A percentile compares a stretch with the other conserved stretches of the same genome.
These are phyloP conservation scores for Nephila pilipes DNA, from an alignment of 1,140 invertebrate genomes.

Conservation along the genomic window DNA sequence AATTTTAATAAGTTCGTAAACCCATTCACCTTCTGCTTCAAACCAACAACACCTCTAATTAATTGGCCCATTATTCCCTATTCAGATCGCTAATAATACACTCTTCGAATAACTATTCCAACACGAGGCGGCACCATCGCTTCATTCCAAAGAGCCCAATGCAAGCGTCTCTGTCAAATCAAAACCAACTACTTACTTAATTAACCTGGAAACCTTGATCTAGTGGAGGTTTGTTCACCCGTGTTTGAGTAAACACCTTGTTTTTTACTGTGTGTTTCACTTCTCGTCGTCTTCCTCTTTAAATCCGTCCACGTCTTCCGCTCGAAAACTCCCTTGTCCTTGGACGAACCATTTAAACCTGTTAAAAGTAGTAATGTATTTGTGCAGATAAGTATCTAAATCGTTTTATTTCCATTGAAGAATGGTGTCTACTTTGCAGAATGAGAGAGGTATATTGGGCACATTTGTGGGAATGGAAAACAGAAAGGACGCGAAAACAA, in stretches of 20 bases:
- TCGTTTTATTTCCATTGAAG: background rate
- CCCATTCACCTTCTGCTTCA: background rate
- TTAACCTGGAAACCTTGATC: conserved; percentile 73
- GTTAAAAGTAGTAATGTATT: conserved; percentile 1
- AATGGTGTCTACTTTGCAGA: too few species aligned
- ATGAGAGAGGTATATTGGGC: background rate
- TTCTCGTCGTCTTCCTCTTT: conserved; percentile 1
- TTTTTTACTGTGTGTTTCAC: background rate
- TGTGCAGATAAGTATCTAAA: conserved; percentile 5
- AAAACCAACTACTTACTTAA: conserved; percentile 33
- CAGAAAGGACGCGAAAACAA: too few species aligned
- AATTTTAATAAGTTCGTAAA: background rate
- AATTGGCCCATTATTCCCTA: background rate
- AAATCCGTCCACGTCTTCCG: conserved; percentile 26
- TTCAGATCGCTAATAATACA: background rate
- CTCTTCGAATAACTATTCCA: background rate
- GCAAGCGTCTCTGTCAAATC: background rate
- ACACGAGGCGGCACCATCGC: background rate
- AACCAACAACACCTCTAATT: background rate
- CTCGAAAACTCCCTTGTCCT: background rate
- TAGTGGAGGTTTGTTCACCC: conserved; percentile 64
- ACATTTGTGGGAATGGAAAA: too few species aligned
- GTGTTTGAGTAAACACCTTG: conserved; percentile 39
- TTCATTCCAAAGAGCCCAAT: background rate
- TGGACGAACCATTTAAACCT: background rate